Conservation (phyloP, 1,140 invertebrate genomes). For the Chironomus tepperi region DNA sequence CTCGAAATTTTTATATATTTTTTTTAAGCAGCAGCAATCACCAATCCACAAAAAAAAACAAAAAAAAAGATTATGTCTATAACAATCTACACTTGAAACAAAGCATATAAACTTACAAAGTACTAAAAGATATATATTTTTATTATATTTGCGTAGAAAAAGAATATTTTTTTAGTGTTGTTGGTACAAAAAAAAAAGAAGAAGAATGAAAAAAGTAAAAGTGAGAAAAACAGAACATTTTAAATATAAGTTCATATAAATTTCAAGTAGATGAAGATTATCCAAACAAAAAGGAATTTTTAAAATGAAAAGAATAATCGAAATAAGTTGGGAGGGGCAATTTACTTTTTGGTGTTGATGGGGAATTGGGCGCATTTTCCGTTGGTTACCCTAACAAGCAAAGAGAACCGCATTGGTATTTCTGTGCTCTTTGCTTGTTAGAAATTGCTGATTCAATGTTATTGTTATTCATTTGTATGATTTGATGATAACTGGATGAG, state of each 20-base stretch:
- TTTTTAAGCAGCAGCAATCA: background rate
- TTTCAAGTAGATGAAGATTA: background rate
- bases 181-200: background rate
- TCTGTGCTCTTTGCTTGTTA: too few species aligned
- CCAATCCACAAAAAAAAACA: background rate
- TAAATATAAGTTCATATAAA: background rate
- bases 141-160: background rate
- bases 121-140: background rate
- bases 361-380: too few species aligned
- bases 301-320: constrained; percentile 3
- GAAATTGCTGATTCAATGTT: too few species aligned
- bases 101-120: constrained; percentile 4
- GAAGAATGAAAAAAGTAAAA: constrained; percentile 4
- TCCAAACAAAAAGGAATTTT: background rate
- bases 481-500: too few species aligned
- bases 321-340: background rate
- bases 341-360: too few species aligned
- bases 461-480: too few species aligned
- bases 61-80: background rate
- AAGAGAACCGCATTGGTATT: too few species aligned
- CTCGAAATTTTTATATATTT: background rate
- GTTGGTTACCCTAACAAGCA: too few species aligned
- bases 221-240: background rate
- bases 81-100: background rate
- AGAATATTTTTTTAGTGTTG: background rate